A percentile compares a stretch with the other conserved stretches of the same genome.
Evolutionary conservation across 1,140 invertebrate species (phyloP).

Genomic region (Drosophila biarmipes): DNA sequence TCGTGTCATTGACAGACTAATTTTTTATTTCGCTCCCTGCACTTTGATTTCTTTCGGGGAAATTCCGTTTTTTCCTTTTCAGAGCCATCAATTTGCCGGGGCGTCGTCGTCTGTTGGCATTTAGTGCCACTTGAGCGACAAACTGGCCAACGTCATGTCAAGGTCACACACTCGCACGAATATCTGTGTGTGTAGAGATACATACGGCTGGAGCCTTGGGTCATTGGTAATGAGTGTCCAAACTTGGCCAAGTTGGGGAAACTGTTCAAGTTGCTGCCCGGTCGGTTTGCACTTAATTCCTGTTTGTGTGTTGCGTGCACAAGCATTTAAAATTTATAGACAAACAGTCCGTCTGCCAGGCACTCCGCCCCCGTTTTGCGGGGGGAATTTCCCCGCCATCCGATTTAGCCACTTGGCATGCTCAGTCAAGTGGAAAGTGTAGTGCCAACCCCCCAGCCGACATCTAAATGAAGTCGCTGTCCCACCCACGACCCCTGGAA

Average conservation of each 20-base stretch:
- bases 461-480: constrained; percentile 30
- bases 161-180: constrained; percentile 26
- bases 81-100: constrained; percentile 20
- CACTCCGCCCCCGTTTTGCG: not conserved
- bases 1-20: constrained; percentile 26
- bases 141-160: constrained; percentile 40
- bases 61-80: constrained; percentile 1
- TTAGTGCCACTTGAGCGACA: constrained; percentile 35
- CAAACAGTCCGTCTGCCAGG: constrained; percentile 18
- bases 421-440: constrained; percentile 49
- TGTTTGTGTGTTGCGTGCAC: constrained; percentile 50
- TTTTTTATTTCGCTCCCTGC: constrained; percentile 8
- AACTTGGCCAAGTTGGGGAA: constrained; percentile 22
- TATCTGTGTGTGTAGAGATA: not conserved
- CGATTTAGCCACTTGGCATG: constrained; percentile 50
- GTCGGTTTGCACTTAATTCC: constrained; percentile 49
- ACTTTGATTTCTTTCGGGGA: not conserved
- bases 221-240: constrained; percentile 49
- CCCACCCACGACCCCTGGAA: not conserved
- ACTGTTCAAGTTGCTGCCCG: constrained; percentile 43
- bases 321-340: constrained; percentile 56
- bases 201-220: constrained; percentile 11
- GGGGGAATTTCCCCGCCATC: not conserved
- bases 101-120: constrained; percentile 37
- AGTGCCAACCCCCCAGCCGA: constrained; percentile 20